Evolutionary conservation across 2,797 vertebrate species (phyloP).

Genomic region (Danionella dracula): DNA sequence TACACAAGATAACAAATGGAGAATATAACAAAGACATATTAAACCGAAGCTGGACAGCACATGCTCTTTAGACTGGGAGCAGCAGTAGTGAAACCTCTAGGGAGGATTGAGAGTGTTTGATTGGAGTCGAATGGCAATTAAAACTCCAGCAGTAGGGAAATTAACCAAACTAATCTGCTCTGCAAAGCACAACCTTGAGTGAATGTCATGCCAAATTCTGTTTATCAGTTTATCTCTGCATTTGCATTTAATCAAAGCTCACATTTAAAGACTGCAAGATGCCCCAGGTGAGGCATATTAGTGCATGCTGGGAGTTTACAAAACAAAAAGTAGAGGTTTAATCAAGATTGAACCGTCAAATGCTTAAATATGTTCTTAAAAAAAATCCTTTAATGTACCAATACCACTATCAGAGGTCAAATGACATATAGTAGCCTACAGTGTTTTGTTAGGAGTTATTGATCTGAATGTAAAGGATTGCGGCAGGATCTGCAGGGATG

Average conservation of each 20-base stretch:
- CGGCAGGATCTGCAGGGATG: conserved; percentile 7
- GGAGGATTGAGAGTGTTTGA: conserved; percentile 23
- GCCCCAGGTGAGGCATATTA: background rate
- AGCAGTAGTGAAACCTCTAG: background rate
- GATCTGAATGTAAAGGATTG: conserved; percentile 21
- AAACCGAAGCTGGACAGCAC: background rate
- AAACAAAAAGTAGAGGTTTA: background rate
- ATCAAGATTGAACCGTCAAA: background rate
- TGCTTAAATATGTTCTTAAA: no score
- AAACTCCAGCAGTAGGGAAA: conserved; percentile 22
- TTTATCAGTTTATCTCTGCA: conserved; percentile 36
- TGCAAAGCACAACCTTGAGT: conserved; percentile 6
- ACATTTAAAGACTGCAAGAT: conserved; percentile 4
- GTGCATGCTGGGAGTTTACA: background rate
- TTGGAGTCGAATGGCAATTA: conserved; percentile 26
- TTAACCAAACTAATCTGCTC: conserved; percentile 18
- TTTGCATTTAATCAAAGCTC: conserved; percentile 31
- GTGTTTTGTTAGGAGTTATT: conserved; percentile 35
- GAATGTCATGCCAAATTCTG: conserved; percentile 3
- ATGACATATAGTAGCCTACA: conserved; percentile 8
- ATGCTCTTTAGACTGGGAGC: background rate
- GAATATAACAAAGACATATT: no score
- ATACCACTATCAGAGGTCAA: conserved; percentile 14
- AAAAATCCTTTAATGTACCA: background rate
- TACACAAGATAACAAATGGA: no score